A percentile compares a stretch with the other conserved stretches of the same genome.
These are phyloP conservation scores for Acanthopagrus latus DNA, from an alignment of 2,797 vertebrate genomes.

Conservation along the genomic window DNA sequence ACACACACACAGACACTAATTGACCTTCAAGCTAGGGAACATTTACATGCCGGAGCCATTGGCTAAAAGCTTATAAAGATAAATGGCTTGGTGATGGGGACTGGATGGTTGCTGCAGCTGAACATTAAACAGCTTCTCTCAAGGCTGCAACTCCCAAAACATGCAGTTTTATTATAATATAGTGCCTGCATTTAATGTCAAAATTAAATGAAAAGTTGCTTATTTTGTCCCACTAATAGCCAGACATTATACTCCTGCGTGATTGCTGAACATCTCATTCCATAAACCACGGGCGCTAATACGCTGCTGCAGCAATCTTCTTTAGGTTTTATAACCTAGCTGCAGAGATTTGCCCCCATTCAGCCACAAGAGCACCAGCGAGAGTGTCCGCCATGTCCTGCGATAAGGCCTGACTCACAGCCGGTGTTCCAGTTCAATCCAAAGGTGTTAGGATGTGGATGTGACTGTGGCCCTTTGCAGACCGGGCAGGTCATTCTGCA, in stretches of 20 bases:
- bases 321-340: not conserved
- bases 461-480: not conserved
- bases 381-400: not conserved
- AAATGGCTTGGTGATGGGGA: conserved; percentile 12
- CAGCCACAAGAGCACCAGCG: not conserved
- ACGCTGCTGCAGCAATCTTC: not conserved
- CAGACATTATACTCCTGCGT: not conserved
- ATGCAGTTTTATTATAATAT: not conserved
- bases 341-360: conserved; percentile 8
- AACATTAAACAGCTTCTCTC: not conserved
- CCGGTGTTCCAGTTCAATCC: not conserved
- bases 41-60: conserved; percentile 41
- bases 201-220: not conserved
- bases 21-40: conserved; percentile 69
- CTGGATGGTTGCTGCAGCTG: conserved; percentile 5
- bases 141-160: not conserved
- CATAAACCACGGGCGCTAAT: not conserved
- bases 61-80: conserved; percentile 35
- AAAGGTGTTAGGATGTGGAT: not conserved
- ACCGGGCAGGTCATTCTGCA: not conserved
- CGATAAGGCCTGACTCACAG: not conserved
- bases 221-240: not conserved
- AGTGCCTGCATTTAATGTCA: not conserved
- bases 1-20: conserved; percentile 32
- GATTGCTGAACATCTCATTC: not conserved